These are phyloP conservation scores for Acrocephalus kingi DNA, from an alignment of 2,113 vertebrate species.

Conservation along the genomic window DNA sequence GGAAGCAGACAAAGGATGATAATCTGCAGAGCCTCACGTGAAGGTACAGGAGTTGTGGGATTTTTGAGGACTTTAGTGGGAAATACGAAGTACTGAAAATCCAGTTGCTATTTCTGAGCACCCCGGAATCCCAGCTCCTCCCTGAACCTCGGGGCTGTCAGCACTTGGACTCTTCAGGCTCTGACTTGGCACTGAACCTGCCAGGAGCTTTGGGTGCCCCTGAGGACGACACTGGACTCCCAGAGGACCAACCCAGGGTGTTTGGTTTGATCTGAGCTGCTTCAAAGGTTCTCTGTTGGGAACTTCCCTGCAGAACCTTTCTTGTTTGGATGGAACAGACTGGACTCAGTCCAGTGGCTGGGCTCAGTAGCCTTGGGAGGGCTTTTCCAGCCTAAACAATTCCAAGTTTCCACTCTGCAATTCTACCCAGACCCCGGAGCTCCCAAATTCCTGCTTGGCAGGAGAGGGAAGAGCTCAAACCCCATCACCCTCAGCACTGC, in stretches of 20 bases:
- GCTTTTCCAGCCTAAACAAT: not conserved
- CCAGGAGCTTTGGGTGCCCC: not conserved
- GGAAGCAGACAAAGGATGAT: not conserved
- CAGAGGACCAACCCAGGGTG: no score
- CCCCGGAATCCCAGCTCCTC: not conserved
- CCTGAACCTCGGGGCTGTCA: not conserved
- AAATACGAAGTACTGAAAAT: not conserved
- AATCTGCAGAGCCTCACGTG: not conserved
- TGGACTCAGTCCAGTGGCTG: not conserved
- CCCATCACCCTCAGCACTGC: accelerated
- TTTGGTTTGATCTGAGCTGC: no score
- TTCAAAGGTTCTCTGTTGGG: no score
- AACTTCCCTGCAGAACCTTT: no score
- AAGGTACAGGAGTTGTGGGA: not conserved
- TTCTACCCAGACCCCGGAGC: accelerated
- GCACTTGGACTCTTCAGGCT: not conserved
- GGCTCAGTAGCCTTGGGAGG: accelerated
- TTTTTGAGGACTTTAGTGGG: not conserved
- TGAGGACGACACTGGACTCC: no score
- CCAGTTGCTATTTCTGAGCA: not conserved
- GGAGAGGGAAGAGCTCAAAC: not conserved
- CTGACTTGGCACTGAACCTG: not conserved
- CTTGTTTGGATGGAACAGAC: no score
- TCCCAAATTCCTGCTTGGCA: accelerated
- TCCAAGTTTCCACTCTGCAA: accelerated